Conservation (phyloP, 2,113 vertebrate genomes). For the Aplodontia rufa region DNA sequence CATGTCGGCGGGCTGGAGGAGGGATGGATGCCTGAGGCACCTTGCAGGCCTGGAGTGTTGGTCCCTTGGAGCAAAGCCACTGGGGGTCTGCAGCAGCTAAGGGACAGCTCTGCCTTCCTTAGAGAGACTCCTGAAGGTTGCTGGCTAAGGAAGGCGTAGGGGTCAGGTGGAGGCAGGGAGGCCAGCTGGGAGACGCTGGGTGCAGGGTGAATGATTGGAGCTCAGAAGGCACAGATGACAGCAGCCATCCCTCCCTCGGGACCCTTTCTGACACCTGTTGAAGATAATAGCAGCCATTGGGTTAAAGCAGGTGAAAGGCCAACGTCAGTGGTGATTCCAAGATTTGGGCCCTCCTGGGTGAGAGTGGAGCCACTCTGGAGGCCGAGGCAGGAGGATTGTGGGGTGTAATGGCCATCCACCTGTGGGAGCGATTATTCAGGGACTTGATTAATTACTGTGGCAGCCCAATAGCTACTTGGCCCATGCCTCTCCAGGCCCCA, state of each 20-base stretch:
- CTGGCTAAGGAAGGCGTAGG: not conserved
- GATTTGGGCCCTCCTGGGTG: not conserved
- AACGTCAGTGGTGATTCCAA: not conserved
- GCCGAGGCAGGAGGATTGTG: too few relatives aligned
- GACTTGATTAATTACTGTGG: fast-evolving
- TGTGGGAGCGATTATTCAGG: fast-evolving
- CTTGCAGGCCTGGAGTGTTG: not conserved
- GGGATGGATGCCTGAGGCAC: too few relatives aligned
- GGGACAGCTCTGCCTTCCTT: not conserved
- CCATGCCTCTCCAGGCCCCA: not conserved
- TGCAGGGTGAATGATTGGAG: too few relatives aligned
- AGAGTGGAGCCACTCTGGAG: fast-evolving
- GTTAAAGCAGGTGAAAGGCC: not conserved
- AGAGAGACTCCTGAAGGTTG: not conserved
- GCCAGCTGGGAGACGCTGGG: too few relatives aligned
- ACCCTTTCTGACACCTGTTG: not conserved
- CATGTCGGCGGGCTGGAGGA: not conserved
- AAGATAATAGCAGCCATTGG: fast-evolving
- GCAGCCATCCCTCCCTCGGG: not conserved
- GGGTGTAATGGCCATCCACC: fast-evolving
- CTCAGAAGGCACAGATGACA: fast-evolving
- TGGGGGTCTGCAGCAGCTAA: not conserved
- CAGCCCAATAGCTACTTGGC: not conserved
- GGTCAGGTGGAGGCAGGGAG: not conserved
- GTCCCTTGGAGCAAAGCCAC: not conserved